Evolutionary conservation across 2,888 invertebrate species (phyloP).

Genomic region (Lithophane ornitopus): DNA sequence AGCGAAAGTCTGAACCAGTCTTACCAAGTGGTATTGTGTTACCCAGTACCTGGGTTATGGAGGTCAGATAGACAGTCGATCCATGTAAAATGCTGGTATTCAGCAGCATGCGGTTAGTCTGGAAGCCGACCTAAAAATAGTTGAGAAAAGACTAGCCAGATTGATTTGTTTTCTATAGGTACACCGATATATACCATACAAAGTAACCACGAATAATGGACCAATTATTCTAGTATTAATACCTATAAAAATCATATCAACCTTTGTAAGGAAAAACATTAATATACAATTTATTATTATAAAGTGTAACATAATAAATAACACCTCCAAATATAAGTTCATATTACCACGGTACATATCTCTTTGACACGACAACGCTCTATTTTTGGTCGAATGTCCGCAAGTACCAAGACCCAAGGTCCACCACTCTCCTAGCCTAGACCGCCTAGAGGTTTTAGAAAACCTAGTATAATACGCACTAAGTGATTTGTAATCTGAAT

Average conservation of each 20-base stretch:
- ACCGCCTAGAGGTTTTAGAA: constrained; percentile 61
- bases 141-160: too few relatives aligned
- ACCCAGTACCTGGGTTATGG: too few relatives aligned
- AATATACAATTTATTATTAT: constrained; percentile 17
- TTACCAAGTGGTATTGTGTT: too few relatives aligned
- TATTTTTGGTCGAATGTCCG: constrained; percentile 68
- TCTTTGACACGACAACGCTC: constrained; percentile 61
- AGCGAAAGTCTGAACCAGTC: too few relatives aligned
- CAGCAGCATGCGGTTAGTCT: too few relatives aligned
- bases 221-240: background rate
- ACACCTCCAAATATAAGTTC: constrained; percentile 35
- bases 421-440: constrained; percentile 76
- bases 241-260: background rate
- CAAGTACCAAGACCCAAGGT: constrained; percentile 71
- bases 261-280: constrained; percentile 22
- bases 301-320: constrained; percentile 13
- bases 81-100: too few relatives aligned
- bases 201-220: constrained; percentile 3
- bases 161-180: too few relatives aligned
- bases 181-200: background rate
- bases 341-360: constrained; percentile 20
- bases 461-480: constrained; percentile 39
- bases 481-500: constrained; percentile 18
- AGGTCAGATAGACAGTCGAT: too few relatives aligned
- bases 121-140: too few relatives aligned